phyloP scores from a whole-genome alignment of 2,888 invertebrate species.

The Meiosimyza decipiens region DNA sequence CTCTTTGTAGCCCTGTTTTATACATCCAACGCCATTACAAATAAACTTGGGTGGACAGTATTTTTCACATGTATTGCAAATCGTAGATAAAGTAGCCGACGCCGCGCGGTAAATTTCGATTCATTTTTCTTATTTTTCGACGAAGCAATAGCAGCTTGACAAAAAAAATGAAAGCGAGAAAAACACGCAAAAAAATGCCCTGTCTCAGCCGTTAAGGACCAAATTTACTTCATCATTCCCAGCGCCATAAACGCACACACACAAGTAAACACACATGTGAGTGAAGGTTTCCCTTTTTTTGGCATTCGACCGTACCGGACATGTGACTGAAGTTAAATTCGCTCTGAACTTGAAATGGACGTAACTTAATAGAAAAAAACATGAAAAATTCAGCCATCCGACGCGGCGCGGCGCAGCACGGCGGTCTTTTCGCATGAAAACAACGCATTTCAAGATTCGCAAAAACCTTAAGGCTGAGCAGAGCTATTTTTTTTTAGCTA shows the following conservation, averaged over 20 bases:
- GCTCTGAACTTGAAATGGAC: conserved; percentile 2
- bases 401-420: not conserved
- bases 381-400: not conserved
- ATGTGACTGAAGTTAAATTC: conserved; percentile 25
- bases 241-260: not conserved
- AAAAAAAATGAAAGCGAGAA: not conserved
- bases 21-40: not conserved
- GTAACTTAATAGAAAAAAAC: not conserved
- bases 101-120: conserved; percentile 13
- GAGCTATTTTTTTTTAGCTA: conserved; percentile 33
- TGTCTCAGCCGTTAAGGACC: conserved; percentile 13
- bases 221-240: conserved; percentile 26
- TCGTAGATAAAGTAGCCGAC: conserved; percentile 28
- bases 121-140: conserved; percentile 7
- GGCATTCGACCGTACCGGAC: conserved; percentile 14
- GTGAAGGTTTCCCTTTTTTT: not conserved
- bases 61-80: conserved; percentile 21
- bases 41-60: conserved; percentile 15
- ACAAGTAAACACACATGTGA: not conserved
- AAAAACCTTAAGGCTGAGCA: not conserved
- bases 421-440: conserved; percentile 15
- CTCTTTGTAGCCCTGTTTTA: conserved; percentile 3
- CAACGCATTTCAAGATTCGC: conserved; percentile 10
- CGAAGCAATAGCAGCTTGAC: conserved; percentile 3
- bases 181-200: conserved; percentile 4